Evolutionary conservation across 2,888 invertebrate genomes (phyloP), one percentile per base, ranked within the genome.

Genomic region (Sesamia inferens): DNA sequence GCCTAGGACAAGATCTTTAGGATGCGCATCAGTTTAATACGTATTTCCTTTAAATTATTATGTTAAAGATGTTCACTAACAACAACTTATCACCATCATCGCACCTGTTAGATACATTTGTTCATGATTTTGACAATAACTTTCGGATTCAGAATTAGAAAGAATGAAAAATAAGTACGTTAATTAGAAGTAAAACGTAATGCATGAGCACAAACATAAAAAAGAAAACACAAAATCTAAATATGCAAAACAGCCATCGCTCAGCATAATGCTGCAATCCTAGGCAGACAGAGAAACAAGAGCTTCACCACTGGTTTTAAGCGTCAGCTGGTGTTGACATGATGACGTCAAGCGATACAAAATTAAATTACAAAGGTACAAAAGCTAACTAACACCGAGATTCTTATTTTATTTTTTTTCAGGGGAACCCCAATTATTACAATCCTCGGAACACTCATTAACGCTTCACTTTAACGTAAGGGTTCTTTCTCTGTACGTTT

Each of bases 361-460:
- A n/a, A 13, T 22, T 54, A 54, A 22, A 54, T 13, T 5, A 31
- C 31, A 31, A n/a, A n/a, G 11, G n/a, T 54, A 55, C 13, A 55
- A 55, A 44, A 13, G 44, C 6, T 5, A 55, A 55, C 0, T 55
- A 22, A 55, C 5, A 13, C 5, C 19, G 6, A 55, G 14, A 22
- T 55, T 22, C 22, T 31, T 55, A 22, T 24, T 7, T 24, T 24
- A 14, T 24, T 24, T 7, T 24, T 24, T 24, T 24, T 4, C 14
- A 24, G 4, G 24, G 8, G 44, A 67, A 39, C 51, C 55, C 51
- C 24, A 88, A 89, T 90, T 89, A 88, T 81, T 79, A 87, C 85
- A 87, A 86, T 84, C 76, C 72, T 70, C 71, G 54, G 64, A 72
- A 66, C 69, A 79, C 80, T 85, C 77, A 84, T 84, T 84, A 81